These are phyloP conservation scores for Rhodinocichla rosea DNA, from an alignment of 2,113 vertebrate species.

Conservation along the genomic window DNA sequence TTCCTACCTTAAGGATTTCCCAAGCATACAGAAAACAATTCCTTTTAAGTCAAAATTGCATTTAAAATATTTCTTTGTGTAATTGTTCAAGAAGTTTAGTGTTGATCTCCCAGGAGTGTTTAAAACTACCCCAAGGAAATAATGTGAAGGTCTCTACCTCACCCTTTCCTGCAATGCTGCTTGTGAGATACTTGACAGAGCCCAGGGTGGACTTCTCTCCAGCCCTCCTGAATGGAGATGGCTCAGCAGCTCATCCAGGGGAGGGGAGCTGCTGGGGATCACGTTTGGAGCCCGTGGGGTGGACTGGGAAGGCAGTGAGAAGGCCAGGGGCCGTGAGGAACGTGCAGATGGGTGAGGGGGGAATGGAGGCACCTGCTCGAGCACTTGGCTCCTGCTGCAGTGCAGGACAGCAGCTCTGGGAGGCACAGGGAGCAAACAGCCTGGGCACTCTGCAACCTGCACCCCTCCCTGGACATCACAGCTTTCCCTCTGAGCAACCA, in stretches of 20 bases:
- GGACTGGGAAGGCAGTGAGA: too few species aligned
- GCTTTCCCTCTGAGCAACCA: not conserved
- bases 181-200: not conserved
- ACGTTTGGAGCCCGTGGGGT: rapidly evolving
- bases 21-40: not conserved
- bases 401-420: not conserved
- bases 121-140: not conserved
- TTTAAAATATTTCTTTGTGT: not conserved
- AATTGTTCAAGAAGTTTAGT: not conserved
- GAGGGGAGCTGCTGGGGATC: not conserved
- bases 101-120: not conserved
- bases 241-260: not conserved
- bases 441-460: not conserved
- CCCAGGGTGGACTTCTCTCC: not conserved
- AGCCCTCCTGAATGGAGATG: not conserved
- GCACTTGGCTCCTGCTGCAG: not conserved
- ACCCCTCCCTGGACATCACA: not conserved
- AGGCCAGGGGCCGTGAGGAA: not conserved
- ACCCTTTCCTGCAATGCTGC: not conserved
- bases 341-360: rapidly evolving
- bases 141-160: not conserved
- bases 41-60: not conserved
- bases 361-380: not conserved
- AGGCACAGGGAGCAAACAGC: not conserved
- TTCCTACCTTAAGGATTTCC: not conserved